These are phyloP conservation scores for Caenorhabditis imperialis DNA, from an alignment of 2,888 invertebrate genomes.

Conservation along the genomic window DNA sequence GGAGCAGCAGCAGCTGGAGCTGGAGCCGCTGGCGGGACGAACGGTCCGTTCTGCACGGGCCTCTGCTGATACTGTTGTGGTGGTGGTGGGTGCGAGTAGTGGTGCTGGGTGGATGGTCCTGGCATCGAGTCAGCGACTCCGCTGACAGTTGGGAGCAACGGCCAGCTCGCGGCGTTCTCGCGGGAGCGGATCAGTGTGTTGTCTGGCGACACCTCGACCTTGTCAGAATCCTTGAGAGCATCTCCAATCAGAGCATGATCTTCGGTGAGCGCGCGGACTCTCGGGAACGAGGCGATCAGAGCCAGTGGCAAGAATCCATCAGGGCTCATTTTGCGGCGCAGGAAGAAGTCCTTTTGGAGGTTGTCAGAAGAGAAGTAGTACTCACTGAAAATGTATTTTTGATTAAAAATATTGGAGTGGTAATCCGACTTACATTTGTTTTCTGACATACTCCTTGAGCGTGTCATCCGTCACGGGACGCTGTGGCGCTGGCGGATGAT, in stretches of 20 bases:
- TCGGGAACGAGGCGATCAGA: conserved; percentile 94
- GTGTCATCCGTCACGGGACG: conserved; percentile 68
- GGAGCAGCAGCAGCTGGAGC: background rate
- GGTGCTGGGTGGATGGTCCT: conserved; percentile 8
- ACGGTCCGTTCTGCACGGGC: conserved; percentile 16
- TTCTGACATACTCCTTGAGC: conserved; percentile 75
- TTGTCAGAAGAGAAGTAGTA: conserved; percentile 99
- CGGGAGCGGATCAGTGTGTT: conserved; percentile 79
- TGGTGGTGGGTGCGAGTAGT: conserved; percentile 7
- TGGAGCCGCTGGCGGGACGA: conserved; percentile 13
- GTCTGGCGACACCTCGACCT: conserved; percentile 78
- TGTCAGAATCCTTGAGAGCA: conserved; percentile 88
- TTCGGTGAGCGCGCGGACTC: conserved; percentile 89
- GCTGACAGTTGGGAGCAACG: conserved; percentile 79
- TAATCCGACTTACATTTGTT: conserved; percentile 74
- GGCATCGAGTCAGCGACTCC: conserved; percentile 46
- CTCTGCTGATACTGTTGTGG: conserved; percentile 13
- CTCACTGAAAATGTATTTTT: conserved; percentile 85
- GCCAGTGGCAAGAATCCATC: conserved; percentile 94
- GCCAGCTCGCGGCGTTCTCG: conserved; percentile 89
- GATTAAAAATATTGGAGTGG: conserved; percentile 57
- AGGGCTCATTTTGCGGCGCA: conserved; percentile 94
- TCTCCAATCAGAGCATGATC: conserved; percentile 89
- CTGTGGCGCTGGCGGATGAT: conserved; percentile 49
- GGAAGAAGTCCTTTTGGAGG: conserved; percentile 93